These are phyloP conservation scores for Myodes glareolus DNA, from an alignment of 2,113 vertebrate species.

Conservation along the genomic window DNA sequence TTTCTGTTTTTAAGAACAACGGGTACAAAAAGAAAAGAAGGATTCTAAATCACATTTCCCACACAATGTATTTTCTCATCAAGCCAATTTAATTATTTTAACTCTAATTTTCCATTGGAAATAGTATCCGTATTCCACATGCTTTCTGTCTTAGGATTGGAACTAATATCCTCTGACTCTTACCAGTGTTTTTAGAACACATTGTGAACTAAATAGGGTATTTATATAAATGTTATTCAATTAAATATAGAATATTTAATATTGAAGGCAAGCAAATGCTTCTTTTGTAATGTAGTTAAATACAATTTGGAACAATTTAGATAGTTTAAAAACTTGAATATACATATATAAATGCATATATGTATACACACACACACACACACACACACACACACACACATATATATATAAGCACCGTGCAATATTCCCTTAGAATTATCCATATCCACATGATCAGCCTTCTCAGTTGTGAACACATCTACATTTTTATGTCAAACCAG, in stretches of 20 bases:
- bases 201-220: background rate
- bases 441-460: background rate
- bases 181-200: background rate
- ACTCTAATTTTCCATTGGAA: background rate
- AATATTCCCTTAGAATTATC: background rate
- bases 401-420: background rate
- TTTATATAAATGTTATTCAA: constrained; percentile 20
- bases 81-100: background rate
- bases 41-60: background rate
- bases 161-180: background rate
- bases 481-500: too few species aligned
- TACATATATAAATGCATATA: background rate
- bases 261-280: constrained; percentile 36
- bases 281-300: constrained; percentile 57
- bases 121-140: background rate
- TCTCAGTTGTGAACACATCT: background rate
- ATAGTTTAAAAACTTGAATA: constrained; percentile 43
- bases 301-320: constrained; percentile 33
- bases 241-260: constrained; percentile 51
- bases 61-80: background rate
- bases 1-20: background rate
- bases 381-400: background rate
- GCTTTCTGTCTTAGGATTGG: background rate
- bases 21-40: background rate
- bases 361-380: background rate